Evolutionary conservation across 2,113 vertebrate species (phyloP), one percentile per base, ranked within the genome.

Genomic region (Megatriorchis doriae): DNA sequence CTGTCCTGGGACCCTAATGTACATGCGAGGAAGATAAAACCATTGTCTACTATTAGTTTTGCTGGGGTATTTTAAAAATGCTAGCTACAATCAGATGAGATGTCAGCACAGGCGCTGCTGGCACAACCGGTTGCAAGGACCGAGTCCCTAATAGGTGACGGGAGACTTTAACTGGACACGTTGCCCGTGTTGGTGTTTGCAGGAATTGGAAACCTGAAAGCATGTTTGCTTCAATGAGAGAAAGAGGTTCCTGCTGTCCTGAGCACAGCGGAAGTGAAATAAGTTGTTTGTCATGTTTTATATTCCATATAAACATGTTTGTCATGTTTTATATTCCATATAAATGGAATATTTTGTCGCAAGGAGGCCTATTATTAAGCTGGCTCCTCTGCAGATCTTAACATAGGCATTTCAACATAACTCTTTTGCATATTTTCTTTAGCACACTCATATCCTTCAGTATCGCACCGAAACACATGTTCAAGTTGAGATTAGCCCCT

Each of bases 1-100:
- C 38, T 81, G 16, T 10, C 21, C 45, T 21, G 7, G 58, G 11
- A 34, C n/a, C 31, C 19, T 26, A 2, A 11, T 2, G 16, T 2
- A 0, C 3, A 3, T 0, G 10, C 0, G 6, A 38, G 68, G n/a
- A 38, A 42, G 56, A 14, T 20, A 5, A 85, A 81, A 9, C 32
- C 10, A 0, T 7, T 17, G 31, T 6, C 32, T 31, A 2, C 32
- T n/a, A 1, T 38, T 5, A 2, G 7, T 16, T 75, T 29, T 38
- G 20, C 50, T 63, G 48, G 11, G 38, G 16, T 21, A 2, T 27
- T 63, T 55, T 27, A 9, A 31, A 32, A 50, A 31, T 3, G 15
- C 13, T 6, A 4, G 9, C 22, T n/a, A 3, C 63, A 5, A 2
- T 5, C 56, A 16, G 58, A 25, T 22, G 52, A 34, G 85, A 29